Conservation (phyloP, 1,140 invertebrate species). For the Subanguina moxae region DNA sequence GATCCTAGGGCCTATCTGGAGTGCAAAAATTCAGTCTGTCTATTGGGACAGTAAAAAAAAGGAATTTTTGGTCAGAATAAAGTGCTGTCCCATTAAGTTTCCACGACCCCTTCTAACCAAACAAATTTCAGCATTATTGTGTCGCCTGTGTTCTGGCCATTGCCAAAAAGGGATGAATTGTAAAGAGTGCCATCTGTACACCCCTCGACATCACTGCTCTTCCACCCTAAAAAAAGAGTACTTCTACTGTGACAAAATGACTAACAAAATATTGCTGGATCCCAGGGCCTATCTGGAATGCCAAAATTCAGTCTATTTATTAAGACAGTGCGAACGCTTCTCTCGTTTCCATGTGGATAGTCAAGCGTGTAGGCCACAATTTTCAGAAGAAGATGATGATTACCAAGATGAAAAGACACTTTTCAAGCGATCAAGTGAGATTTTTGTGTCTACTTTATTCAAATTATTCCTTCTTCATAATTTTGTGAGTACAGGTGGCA, state of each 20-base stretch:
- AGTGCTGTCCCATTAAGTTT: no score
- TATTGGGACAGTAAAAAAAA: slow-evolving; percentile 4
- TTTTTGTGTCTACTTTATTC: not conserved
- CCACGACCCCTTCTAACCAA: no score
- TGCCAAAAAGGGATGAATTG: not conserved
- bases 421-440: not conserved
- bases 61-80: slow-evolving; percentile 1
- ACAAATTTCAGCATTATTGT: not conserved
- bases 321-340: slow-evolving; percentile 3
- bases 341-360: not conserved
- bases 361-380: not conserved
- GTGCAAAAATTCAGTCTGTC: not conserved
- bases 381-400: not conserved
- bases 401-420: not conserved
- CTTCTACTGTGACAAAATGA: slow-evolving; percentile 6
- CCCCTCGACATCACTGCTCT: not conserved
- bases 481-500: slow-evolving; percentile 1
- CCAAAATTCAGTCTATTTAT: not conserved
- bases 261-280: not conserved
- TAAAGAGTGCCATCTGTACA: not conserved
- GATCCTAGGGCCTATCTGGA: not conserved
- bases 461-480: not conserved
- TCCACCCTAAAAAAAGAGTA: slow-evolving; percentile 1
- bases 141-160: not conserved
- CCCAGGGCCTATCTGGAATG: slow-evolving; percentile 3